phyloP scores from a whole-genome alignment of 2,113 vertebrate species.

The Taurulus bubalis region DNA sequence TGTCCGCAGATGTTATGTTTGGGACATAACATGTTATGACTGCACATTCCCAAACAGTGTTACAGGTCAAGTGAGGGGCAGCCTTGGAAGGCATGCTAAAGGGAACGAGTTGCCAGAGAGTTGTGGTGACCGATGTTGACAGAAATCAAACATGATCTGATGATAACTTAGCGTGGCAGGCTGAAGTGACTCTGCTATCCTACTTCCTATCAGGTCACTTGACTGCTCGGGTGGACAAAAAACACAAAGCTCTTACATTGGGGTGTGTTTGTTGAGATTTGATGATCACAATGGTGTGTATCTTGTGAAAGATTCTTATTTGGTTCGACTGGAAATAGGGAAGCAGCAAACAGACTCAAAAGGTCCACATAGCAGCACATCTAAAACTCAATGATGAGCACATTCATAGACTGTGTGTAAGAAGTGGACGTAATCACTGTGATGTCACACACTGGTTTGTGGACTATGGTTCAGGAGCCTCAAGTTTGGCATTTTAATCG shows the following conservation, averaged over 20 bases:
- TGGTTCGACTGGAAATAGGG: neutral
- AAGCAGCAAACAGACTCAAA: neutral
- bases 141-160: constrained; percentile 55
- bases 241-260: neutral
- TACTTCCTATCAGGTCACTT: constrained; percentile 17
- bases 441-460: too few species aligned
- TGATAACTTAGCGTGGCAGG: constrained; percentile 54
- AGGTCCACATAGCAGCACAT: neutral
- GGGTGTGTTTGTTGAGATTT: neutral
- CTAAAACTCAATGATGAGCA: neutral
- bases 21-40: constrained; percentile 78
- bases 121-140: constrained; percentile 46
- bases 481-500: too few species aligned
- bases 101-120: constrained; percentile 18
- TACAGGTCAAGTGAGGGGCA: constrained; percentile 71
- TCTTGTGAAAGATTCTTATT: neutral
- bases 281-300: neutral
- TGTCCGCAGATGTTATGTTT: constrained; percentile 77
- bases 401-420: too few species aligned
- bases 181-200: constrained; percentile 17
- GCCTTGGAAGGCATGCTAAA: constrained; percentile 31
- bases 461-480: too few species aligned
- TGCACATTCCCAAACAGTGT: constrained; percentile 71
- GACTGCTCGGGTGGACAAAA: neutral
- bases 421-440: too few species aligned